Evolutionary conservation across 2,797 vertebrate species (phyloP).

Genomic region (Carapus acus): DNA sequence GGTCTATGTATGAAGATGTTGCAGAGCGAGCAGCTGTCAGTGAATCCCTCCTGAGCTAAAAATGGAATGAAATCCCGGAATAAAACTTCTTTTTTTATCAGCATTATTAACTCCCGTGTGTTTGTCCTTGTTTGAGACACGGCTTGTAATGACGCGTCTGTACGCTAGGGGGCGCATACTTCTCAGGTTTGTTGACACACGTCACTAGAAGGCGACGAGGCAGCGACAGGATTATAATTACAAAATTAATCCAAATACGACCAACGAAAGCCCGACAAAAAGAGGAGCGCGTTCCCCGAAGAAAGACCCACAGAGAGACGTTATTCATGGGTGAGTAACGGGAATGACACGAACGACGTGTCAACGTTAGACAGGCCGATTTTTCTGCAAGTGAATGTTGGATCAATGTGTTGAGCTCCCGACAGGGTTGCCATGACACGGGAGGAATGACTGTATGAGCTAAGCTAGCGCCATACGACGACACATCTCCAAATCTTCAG

Average conservation of each 20-base stretch:
- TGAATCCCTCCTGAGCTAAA: slow-evolving; percentile 51
- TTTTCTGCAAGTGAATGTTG: background rate
- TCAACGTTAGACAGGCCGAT: background rate
- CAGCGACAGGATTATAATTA: background rate
- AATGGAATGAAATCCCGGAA: slow-evolving; percentile 38
- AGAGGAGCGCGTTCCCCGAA: no score
- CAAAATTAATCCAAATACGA: slow-evolving; percentile 3
- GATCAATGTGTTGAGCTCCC: background rate
- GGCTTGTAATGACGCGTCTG: slow-evolving; percentile 1
- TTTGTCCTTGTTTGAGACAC: background rate
- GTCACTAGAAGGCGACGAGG: slow-evolving; percentile 48
- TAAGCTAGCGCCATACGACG: no score
- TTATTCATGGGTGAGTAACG: slow-evolving; percentile 36
- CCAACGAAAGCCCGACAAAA: slow-evolving; percentile 1
- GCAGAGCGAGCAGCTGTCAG: slow-evolving; percentile 20
- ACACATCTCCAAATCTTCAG: no score
- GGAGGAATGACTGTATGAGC: slow-evolving; percentile 2
- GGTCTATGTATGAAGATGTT: slow-evolving; percentile 32
- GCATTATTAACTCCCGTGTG: slow-evolving; percentile 20
- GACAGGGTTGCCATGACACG: background rate
- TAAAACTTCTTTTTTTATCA: slow-evolving; percentile 56
- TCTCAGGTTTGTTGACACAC: slow-evolving; percentile 20
- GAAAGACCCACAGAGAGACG: background rate
- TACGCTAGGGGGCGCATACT: slow-evolving; percentile 11
- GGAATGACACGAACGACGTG: fast-evolving